phyloP scores from a whole-genome alignment of 2,797 vertebrate species.

The Pangasius larnaudii region DNA sequence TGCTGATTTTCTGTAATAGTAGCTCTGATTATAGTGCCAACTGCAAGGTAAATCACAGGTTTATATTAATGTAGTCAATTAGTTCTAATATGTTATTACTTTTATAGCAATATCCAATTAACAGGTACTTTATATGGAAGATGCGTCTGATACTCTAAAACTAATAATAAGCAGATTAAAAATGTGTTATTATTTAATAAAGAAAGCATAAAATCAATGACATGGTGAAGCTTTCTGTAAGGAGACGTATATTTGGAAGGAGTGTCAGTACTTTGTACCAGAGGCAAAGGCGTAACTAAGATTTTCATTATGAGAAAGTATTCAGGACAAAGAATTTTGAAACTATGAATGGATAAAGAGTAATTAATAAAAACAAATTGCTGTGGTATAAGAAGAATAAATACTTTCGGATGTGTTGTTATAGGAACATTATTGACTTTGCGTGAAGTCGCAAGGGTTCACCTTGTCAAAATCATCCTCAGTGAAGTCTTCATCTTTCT shows the following conservation, averaged over 20 bases:
- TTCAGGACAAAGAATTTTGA: neutral
- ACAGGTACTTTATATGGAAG: neutral
- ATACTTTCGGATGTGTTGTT: neutral
- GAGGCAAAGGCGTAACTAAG: neutral
- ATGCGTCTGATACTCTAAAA: neutral
- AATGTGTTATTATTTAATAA: neutral
- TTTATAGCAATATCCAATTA: neutral
- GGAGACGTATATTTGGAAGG: neutral
- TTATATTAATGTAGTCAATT: neutral
- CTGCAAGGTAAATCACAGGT: neutral
- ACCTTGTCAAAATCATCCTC: slow-evolving; percentile 92
- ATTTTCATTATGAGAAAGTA: neutral
- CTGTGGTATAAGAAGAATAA: neutral
- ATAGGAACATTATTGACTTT: neutral
- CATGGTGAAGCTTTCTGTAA: neutral
- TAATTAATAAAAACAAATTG: neutral
- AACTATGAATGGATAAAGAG: neutral
- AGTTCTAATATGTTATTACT: neutral
- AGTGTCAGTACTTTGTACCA: neutral
- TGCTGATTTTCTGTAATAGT: neutral
- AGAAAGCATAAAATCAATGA: neutral
- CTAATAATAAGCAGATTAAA: neutral
- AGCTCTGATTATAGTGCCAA: neutral
- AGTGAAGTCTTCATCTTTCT: slow-evolving; percentile 87
- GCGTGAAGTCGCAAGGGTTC: neutral